Evolutionary conservation across 1,140 invertebrate genomes (phyloP).

Genomic region (Linepithema humile): DNA sequence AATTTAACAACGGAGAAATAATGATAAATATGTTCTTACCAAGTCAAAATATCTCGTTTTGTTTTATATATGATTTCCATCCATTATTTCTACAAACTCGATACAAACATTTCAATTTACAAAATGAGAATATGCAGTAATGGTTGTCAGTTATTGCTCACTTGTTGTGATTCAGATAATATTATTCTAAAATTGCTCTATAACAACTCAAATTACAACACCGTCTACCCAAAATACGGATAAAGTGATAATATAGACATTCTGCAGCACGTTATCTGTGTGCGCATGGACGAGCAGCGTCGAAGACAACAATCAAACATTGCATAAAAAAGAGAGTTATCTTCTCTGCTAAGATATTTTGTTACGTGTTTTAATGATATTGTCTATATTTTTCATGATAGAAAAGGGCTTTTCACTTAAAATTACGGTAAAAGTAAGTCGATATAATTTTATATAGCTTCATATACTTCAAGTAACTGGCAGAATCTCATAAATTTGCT

Average conservation of each 20-base stretch:
- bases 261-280: background rate
- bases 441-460: background rate
- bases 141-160: background rate
- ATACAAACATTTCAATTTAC: background rate
- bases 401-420: conserved; percentile 1
- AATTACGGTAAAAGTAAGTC: background rate
- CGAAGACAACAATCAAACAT: background rate
- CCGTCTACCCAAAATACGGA: background rate
- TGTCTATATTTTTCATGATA: background rate
- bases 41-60: background rate
- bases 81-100: background rate
- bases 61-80: background rate
- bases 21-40: background rate
- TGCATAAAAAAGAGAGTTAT: background rate
- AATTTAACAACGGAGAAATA: background rate
- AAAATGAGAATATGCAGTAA: background rate
- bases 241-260: background rate
- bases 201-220: background rate
- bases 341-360: background rate
- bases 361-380: conserved; percentile 6
- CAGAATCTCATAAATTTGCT: background rate
- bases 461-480: background rate
- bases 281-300: background rate
- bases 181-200: background rate
- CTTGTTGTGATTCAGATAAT: background rate